Evolutionary conservation across 1,140 invertebrate genomes (phyloP).

Genomic region (Laupala kohalensis): DNA sequence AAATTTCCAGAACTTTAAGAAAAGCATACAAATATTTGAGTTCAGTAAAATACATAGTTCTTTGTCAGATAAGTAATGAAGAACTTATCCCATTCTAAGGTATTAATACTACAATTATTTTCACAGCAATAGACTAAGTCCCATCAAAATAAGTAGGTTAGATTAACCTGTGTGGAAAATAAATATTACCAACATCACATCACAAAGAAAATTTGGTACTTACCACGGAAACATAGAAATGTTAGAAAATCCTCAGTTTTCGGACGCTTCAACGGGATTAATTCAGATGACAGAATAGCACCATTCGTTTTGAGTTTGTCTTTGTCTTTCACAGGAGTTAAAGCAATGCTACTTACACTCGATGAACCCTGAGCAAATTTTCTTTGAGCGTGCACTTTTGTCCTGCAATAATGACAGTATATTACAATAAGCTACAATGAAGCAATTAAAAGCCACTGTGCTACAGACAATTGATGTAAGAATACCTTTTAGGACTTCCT

Average conservation of each 20-base stretch:
- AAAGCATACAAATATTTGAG: too few relatives aligned
- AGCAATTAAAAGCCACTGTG: not conserved
- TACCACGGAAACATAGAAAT: constrained; percentile 76
- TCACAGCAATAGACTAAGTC: too few relatives aligned
- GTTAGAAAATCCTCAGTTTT: constrained; percentile 85
- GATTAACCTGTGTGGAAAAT: too few relatives aligned
- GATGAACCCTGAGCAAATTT: constrained; percentile 76
- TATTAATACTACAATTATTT: too few relatives aligned
- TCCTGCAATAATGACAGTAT: constrained; percentile 32
- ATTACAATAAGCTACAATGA: not conserved
- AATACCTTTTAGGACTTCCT: constrained; percentile 21
- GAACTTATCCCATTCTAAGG: too few relatives aligned
- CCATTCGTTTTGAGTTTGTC: constrained; percentile 29
- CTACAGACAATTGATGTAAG: not conserved
- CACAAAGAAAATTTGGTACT: not conserved
- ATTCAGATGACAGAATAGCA: constrained; percentile 35
- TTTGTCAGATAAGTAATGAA: too few relatives aligned
- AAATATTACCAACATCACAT: not conserved
- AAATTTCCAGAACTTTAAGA: too few relatives aligned
- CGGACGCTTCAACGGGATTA: constrained; percentile 53
- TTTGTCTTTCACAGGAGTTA: constrained; percentile 41
- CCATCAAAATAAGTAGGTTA: too few relatives aligned
- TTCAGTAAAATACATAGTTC: too few relatives aligned
- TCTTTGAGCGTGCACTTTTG: constrained; percentile 73
- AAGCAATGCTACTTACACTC: constrained; percentile 34